Evolutionary conservation across 2,797 vertebrate genomes (phyloP).

Genomic region (Enteromius viviparus): DNA sequence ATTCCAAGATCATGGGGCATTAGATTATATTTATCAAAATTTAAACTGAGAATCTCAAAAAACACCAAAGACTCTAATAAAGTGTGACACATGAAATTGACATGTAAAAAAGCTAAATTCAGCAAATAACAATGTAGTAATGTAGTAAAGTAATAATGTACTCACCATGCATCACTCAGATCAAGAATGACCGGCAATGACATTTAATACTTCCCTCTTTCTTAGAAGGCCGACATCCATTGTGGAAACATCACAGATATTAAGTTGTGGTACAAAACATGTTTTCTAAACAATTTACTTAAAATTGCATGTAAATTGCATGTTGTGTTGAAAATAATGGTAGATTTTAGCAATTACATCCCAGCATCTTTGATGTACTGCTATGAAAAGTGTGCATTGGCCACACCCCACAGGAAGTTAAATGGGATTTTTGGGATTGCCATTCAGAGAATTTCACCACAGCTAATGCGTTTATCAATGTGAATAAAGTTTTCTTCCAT

Average conservation of each 20-base stretch:
- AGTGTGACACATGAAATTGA: neutral
- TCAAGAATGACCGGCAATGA: neutral
- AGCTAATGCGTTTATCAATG: neutral
- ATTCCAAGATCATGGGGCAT: neutral
- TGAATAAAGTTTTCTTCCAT: neutral
- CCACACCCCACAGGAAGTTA: neutral
- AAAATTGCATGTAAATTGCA: neutral
- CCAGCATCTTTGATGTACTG: neutral
- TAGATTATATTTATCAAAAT: neutral
- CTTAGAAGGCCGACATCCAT: neutral
- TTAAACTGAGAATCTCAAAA: neutral
- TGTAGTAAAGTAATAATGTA: neutral
- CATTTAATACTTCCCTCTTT: neutral
- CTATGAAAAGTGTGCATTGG: neutral
- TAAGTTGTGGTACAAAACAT: neutral
- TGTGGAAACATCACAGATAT: neutral
- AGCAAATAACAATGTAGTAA: neutral
- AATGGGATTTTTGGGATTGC: neutral
- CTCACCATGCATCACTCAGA: neutral
- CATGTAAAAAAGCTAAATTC: neutral
- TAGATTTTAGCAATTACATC: neutral
- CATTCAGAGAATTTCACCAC: neutral
- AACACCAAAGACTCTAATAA: neutral
- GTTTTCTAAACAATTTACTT: neutral
- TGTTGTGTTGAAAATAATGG: neutral